Conservation (phyloP, 1,140 invertebrate species). For the Drosophila willistoni region DNA sequence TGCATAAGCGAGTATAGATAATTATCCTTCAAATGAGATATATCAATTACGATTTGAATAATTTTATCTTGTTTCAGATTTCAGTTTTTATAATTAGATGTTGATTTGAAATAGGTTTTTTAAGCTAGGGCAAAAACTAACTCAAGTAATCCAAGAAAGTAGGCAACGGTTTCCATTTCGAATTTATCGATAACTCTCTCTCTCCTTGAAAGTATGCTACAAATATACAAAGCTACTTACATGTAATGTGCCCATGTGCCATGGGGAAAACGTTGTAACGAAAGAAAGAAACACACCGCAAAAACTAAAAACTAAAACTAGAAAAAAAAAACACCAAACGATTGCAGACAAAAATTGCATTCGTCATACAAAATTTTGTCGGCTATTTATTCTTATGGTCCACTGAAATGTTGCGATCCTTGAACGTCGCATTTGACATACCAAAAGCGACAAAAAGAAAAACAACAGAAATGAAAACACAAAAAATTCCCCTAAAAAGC, state of each 20-base stretch:
- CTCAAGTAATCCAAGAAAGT: neutral
- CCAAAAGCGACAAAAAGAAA: slow-evolving; percentile 9
- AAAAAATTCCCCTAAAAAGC: neutral
- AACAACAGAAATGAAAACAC: neutral
- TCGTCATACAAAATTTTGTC: slow-evolving; percentile 42
- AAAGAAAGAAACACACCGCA: neutral
- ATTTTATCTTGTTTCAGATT: too few relatives aligned
- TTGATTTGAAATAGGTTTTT: too few relatives aligned
- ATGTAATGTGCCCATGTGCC: neutral
- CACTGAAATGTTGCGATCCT: slow-evolving; percentile 38
- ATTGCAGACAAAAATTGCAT: slow-evolving; percentile 31
- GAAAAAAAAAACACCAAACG: neutral
- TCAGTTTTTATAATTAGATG: too few relatives aligned
- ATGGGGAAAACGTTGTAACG: neutral
- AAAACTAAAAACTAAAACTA: neutral
- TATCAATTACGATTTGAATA: too few relatives aligned
- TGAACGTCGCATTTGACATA: slow-evolving; percentile 41
- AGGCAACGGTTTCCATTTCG: neutral
- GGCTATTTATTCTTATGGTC: slow-evolving; percentile 9
- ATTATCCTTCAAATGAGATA: too few relatives aligned
- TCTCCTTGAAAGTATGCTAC: slow-evolving; percentile 1
- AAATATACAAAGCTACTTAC: neutral
- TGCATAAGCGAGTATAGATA: too few relatives aligned
- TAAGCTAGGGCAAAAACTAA: too few relatives aligned
- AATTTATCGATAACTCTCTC: neutral